Evolutionary conservation across 2,888 invertebrate genomes (phyloP).

Genomic region (Metallyticus violacea): DNA sequence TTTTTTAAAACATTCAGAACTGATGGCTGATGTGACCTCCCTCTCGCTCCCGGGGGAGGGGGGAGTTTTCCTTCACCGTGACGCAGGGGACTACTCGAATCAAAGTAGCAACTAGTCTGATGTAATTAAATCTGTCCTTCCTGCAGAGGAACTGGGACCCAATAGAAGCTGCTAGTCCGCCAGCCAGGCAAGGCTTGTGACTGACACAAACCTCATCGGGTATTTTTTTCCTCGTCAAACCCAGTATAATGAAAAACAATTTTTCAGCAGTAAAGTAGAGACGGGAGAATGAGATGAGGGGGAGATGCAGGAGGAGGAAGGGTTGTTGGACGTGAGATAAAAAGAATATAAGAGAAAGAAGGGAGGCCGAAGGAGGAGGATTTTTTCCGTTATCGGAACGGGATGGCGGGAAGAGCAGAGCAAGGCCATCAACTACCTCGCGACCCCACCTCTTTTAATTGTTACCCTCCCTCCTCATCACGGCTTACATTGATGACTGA

Average conservation of each 20-base stretch:
- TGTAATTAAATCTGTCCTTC: slow-evolving; percentile 18
- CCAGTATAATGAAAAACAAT: slow-evolving; percentile 47
- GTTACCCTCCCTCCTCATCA: slow-evolving; percentile 2
- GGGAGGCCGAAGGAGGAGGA: neutral
- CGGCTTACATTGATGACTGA: neutral
- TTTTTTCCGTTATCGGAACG: neutral
- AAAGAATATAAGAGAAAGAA: neutral
- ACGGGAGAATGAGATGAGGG: neutral
- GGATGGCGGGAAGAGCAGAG: neutral
- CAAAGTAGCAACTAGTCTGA: slow-evolving; percentile 15
- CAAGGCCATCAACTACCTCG: neutral
- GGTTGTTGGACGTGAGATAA: neutral
- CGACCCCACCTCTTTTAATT: neutral
- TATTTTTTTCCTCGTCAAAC: neutral
- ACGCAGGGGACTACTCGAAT: neutral
- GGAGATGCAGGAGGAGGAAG: neutral
- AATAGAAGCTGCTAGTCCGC: too few relatives aligned
- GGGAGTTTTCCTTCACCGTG: slow-evolving; percentile 8
- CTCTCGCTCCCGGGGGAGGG: neutral
- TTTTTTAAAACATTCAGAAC: slow-evolving; percentile 13
- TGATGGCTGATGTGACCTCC: slow-evolving; percentile 17
- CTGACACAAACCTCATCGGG: neutral
- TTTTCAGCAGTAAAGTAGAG: slow-evolving; percentile 40
- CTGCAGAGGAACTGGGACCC: too few relatives aligned
- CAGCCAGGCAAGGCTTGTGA: neutral